Evolutionary conservation across 1,140 invertebrate species (phyloP), one percentile per base, ranked within the genome.

Genomic region (Diploscapter pachys): DNA sequence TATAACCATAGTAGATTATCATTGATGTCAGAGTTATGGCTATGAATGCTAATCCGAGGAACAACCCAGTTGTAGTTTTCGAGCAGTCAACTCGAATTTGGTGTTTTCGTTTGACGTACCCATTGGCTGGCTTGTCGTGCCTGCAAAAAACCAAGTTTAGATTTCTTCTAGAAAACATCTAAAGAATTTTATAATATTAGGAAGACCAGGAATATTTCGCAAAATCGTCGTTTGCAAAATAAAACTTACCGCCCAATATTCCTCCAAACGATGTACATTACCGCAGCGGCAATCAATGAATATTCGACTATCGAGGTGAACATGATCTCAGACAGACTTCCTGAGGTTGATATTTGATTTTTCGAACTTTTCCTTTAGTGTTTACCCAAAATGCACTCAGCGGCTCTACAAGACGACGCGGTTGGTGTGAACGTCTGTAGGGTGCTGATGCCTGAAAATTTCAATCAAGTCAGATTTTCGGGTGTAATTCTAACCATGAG

Each of bases 251-350:
- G 13, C n/a, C 74, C 79, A 53, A 80, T 78, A 63, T 80, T 80
- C 56, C 76, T 92, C 94, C 94, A 98, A 91, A 98, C 96, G 62
- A 97, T 93, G 86, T 96, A 98, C 81, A 98, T 92, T 49, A 98
- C 93, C 66, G 95, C 94, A 49, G 95, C 95, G 31, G 93, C 94
- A 84, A 98, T 96, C 63, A 98, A 87, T 75, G 93, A 95, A 86
- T 97, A 98, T 86, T 98, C 94, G 81, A 98, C 94, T 79, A 96
- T 96, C 75, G 95, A 94, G 11, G 91, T 93, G 54, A 93, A 93
- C 93, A 96, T 95, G 78, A 94, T 93, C 82, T 93, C 93, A 64
- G 91, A 89, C 9, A 93, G 89, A 73, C 91, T 92, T 64, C 73
- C 77, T 81, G 61, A 56, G 65, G 71, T 92, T 94, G 66, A 64